These are phyloP conservation scores for Apostichopus parvimensis DNA, from an alignment of 35 echinoderm and acorn worm species.

Conservation along the genomic window DNA sequence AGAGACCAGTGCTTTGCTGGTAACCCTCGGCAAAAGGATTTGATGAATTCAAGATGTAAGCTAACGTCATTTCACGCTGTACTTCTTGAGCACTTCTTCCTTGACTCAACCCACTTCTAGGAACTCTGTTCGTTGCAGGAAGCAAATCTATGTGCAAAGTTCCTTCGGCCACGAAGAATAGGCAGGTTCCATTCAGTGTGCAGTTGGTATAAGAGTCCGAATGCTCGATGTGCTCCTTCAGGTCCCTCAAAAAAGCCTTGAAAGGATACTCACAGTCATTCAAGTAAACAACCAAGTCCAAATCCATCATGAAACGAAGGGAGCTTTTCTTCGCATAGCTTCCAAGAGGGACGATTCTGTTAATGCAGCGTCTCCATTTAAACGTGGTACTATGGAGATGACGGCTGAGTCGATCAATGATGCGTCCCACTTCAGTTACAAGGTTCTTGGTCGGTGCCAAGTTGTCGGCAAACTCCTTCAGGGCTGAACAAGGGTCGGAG, in stretches of 20 bases:
- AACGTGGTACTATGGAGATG: neutral
- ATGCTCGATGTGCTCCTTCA: neutral
- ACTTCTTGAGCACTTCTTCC: neutral
- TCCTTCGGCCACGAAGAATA: conserved; percentile 5
- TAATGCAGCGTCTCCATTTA: neutral
- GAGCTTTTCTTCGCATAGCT: conserved; percentile 37
- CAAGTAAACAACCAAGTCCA: conserved; percentile 40
- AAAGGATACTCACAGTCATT: conserved; percentile 33
- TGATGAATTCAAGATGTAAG: neutral
- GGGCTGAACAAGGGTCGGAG: neutral
- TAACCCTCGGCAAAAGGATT: conserved; percentile 22
- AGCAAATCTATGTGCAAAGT: conserved; percentile 35
- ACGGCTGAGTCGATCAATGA: conserved; percentile 10
- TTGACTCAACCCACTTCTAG: neutral
- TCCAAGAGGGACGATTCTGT: conserved; percentile 15
- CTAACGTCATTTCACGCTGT: conserved; percentile 6
- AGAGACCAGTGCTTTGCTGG: conserved; percentile 28
- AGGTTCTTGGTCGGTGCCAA: neutral
- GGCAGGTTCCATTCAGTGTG: neutral
- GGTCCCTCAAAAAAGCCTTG: neutral
- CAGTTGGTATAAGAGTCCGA: neutral
- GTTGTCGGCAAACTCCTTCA: conserved; percentile 17
- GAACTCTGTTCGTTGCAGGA: conserved; percentile 24
- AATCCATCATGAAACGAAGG: conserved; percentile 35
- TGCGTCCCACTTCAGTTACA: neutral